Base-by-base conservation (phyloP, 2,113 vertebrate species). In the Neolamprologus toae region DNA sequence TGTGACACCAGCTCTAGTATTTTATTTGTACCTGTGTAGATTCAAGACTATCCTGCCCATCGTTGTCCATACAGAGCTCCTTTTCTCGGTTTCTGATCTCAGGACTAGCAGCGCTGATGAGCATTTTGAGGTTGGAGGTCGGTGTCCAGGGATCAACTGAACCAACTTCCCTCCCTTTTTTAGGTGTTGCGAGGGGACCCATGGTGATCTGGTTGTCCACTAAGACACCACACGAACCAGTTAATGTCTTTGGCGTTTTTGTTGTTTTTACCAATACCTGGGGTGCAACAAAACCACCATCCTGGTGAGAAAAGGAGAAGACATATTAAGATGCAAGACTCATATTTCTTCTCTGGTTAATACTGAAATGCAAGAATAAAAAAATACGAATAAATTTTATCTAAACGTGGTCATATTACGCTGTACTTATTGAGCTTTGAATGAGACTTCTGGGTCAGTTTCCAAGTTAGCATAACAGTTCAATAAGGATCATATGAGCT, bases 121-220 rank as follows among this genome's bases (percentile, higher is more conserved):
- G 97, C 96, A 99, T 98, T 92, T 99, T 99, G 3, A 99, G 95
- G 95, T 99, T 99, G 23, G 98, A 98, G 2, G 98, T 99, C 0
- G 99, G 98, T 0, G 98, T 99, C 98, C 98, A 99, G 42, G 99
- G 98, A 17, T 99, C 99, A 3, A 95, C 96, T 4, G 95, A 94
- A 17, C 94, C 84, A 2, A 10, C 84, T 57, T 98, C 97, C 45
- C 94, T 94, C 26, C 96, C 96, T 59, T 99, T 99, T 68, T 98
- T 97, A 3, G 98, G 98, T 0, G 98, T 99, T 8, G 97, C 96
- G 61, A 98, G 95, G 45, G 97, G 96, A 61, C 96, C 97, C 90
- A 97, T 96, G 80, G 91, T 94, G 3, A 87, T 87, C 59, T 92
- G 94, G 19, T 92, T 90, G 59, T 97, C 97, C 1, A 86, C 79